These are phyloP conservation scores for Oxyura jamaicensis DNA, from an alignment of 2,113 vertebrate genomes.

Conservation along the genomic window DNA sequence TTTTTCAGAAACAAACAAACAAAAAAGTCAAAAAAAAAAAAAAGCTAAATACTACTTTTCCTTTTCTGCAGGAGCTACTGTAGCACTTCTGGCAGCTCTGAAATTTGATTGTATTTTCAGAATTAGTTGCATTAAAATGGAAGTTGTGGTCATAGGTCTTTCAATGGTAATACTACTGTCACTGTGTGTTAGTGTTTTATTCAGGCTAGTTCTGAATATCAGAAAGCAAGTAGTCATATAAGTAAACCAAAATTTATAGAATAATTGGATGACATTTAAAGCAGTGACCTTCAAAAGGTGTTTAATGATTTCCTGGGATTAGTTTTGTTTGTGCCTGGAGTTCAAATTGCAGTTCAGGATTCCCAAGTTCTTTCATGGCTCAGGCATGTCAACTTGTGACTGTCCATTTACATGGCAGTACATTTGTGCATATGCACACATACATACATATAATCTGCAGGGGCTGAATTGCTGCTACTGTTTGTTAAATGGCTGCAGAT, in stretches of 20 bases:
- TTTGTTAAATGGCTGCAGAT: not conserved
- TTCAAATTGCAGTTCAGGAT: not conserved
- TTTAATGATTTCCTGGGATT: not conserved
- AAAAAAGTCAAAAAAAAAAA: not conserved
- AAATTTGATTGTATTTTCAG: not conserved
- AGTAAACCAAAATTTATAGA: not conserved
- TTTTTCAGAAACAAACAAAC: not conserved
- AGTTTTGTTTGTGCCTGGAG: not conserved
- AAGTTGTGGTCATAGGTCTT: not conserved
- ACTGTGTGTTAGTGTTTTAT: not conserved
- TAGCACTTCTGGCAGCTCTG: not conserved
- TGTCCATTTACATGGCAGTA: not conserved
- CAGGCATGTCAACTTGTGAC: not conserved
- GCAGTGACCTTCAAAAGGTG: not conserved
- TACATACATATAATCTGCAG: rapidly evolving
- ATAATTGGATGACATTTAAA: slow-evolving; percentile 14
- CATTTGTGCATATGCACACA: not conserved
- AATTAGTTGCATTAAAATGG: not conserved
- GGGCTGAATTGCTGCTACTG: not conserved
- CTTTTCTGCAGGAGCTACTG: not conserved
- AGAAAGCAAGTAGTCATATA: not conserved
- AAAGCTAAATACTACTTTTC: not conserved
- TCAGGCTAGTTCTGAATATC: not conserved
- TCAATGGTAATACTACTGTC: not conserved
- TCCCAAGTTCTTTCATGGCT: not conserved